These are phyloP conservation scores for Corythoichthys haematopterus DNA, from an alignment of 2,113 vertebrate genomes.

Conservation along the genomic window DNA sequence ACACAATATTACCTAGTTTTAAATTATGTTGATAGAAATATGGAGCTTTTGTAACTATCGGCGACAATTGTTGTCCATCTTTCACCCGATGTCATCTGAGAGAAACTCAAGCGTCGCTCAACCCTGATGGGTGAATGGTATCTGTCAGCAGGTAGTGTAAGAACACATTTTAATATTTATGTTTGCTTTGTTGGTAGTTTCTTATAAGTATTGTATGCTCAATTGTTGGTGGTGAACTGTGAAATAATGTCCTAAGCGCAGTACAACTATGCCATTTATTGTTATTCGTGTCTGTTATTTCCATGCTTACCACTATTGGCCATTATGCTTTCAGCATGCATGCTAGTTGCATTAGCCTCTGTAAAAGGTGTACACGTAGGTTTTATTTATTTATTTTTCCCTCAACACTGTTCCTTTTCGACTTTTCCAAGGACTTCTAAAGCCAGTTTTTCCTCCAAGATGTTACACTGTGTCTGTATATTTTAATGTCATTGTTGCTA, in stretches of 20 bases:
- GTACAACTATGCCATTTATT: background rate
- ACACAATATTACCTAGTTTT: background rate
- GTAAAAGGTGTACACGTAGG: background rate
- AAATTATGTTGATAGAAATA: background rate
- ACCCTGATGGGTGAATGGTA: background rate
- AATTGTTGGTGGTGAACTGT: background rate
- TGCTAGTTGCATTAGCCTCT: background rate
- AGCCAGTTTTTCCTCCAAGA: background rate
- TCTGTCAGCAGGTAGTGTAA: background rate
- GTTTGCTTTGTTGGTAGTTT: background rate
- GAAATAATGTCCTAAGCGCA: background rate
- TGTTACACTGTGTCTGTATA: background rate
- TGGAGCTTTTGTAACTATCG: background rate
- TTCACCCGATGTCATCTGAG: background rate
- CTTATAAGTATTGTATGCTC: background rate
- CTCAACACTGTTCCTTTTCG: background rate
- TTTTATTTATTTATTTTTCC: background rate
- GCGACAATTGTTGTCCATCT: background rate
- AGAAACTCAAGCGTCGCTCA: background rate
- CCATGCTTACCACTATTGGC: background rate
- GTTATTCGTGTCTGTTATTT: background rate
- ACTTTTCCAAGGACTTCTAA: background rate
- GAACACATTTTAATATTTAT: background rate
- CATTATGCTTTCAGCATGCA: background rate
- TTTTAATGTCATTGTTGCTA: slow-evolving; percentile 22